These are phyloP conservation scores for Bombus difficillimus DNA, from an alignment of 1,140 invertebrate genomes.

Conservation along the genomic window DNA sequence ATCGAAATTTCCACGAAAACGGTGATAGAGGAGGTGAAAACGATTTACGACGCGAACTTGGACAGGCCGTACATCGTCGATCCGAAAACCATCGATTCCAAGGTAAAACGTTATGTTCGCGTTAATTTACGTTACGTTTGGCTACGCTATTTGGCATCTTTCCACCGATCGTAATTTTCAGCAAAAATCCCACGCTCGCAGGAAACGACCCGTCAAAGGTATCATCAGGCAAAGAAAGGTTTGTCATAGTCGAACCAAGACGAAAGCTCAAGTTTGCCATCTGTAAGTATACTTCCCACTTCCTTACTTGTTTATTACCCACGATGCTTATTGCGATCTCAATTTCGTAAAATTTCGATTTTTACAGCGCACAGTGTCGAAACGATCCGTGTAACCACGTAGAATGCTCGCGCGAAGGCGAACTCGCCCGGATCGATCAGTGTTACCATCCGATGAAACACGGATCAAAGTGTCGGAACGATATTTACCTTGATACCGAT, in stretches of 20 bases:
- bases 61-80: conserved; percentile 70
- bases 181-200: conserved; percentile 49
- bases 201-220: conserved; percentile 65
- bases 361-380: conserved; percentile 1
- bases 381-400: conserved; percentile 25
- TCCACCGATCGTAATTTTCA: background rate
- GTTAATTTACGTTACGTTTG: too few relatives aligned
- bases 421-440: background rate
- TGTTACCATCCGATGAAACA: conserved; percentile 16
- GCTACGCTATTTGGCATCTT: too few relatives aligned
- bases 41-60: conserved; percentile 57
- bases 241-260: conserved; percentile 73
- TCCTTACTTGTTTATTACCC: background rate
- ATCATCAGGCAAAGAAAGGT: conserved; percentile 77
- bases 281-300: conserved; percentile 53
- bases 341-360: background rate
- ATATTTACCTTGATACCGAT: background rate
- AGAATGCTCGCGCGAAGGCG: background rate
- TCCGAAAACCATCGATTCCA: conserved; percentile 79
- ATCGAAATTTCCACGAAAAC: conserved; percentile 84
- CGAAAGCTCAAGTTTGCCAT: conserved; percentile 50
- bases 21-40: conserved; percentile 81
- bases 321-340: too few relatives aligned
- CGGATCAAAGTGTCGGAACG: background rate
- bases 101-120: conserved; percentile 60